Evolutionary conservation across 2,113 vertebrate species (phyloP), one percentile per base, ranked within the genome.

Genomic region (Mus pahari): DNA sequence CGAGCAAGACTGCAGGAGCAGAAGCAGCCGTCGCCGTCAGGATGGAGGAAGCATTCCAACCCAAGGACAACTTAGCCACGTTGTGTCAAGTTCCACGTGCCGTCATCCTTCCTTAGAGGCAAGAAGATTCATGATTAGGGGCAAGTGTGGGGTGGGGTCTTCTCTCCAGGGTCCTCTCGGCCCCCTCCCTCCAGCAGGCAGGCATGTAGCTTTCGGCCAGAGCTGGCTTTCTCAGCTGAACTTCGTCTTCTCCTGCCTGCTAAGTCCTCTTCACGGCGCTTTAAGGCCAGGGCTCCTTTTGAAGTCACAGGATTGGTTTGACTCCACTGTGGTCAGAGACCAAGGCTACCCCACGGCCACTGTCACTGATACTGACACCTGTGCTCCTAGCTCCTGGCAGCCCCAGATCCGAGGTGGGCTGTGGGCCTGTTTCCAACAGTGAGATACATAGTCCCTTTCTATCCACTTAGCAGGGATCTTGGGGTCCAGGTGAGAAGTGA

Each of bases 161-260:
- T 68, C 74, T 83, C 36, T 14, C 73, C 64, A 16, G 68, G 73
- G 13, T 58, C 45, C 42, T 71, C 36, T 9, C 16, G 9, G 9
- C 73, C 24, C 31, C 48, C 55, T n/a, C 73, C 74, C 0, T 8
- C 58, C 2, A 0, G 7, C 2, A 62, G 42, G 58, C 10, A 68
- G 71, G 39, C 9, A 42, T 0, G 33, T 6, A 28, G 79, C 33
- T 53, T 78, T 70, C 90, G 12, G 36, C 62, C 10, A 42, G 4
- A 2, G 2, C 26, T 8, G 31, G 26, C 7, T 24, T 45, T 33
- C 60, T 71, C 58, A 16, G 77, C 89, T 64, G 39, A 33, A 13
- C 9, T 58, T 13, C 9, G 78, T 36, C 22, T 33, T 90, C 91
- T 13, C 7, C 53, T 31, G 33, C 22, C 3, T 12, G 24, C 31